Evolutionary conservation across 2,888 invertebrate genomes (phyloP).

Genomic region (Lathronympha strigana): DNA sequence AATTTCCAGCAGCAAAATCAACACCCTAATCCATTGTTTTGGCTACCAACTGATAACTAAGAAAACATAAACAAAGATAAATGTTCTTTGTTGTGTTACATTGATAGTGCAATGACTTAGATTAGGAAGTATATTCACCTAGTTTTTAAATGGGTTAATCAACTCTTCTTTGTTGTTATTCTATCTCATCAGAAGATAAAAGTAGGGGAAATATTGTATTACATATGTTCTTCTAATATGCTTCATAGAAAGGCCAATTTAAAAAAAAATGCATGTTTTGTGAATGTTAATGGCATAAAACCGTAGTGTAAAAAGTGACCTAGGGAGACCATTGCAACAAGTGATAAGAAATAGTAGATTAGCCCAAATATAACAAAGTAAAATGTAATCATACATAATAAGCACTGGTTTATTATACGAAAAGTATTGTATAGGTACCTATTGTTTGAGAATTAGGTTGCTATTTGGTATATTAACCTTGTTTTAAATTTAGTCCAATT

Average conservation of each 20-base stretch:
- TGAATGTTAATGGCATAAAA: too few species aligned
- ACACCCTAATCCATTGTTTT: constrained; percentile 23
- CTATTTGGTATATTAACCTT: constrained; percentile 12
- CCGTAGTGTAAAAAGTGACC: too few species aligned
- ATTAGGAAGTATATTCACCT: constrained; percentile 17
- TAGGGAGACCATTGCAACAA: too few species aligned
- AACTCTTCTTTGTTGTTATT: too few species aligned
- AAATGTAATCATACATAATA: background rate
- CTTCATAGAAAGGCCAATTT: too few species aligned
- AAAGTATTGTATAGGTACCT: constrained; percentile 10
- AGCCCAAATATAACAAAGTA: constrained; percentile 1
- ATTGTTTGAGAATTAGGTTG: constrained; percentile 13
- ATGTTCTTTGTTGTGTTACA: constrained; percentile 11
- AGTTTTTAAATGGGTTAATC: too few species aligned
- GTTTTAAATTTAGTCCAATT: constrained; percentile 1
- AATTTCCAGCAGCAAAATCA: too few species aligned
- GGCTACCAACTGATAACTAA: constrained; percentile 8
- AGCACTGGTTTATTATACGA: constrained; percentile 9
- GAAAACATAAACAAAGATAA: constrained; percentile 16
- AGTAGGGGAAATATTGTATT: too few species aligned
- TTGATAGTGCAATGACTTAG: constrained; percentile 29
- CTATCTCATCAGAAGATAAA: too few species aligned
- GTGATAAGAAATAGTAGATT: too few species aligned
- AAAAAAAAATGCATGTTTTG: too few species aligned
- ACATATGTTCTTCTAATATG: too few species aligned